Evolutionary conservation across 2,888 invertebrate species (phyloP).

Genomic region (Druceiella hillmani): DNA sequence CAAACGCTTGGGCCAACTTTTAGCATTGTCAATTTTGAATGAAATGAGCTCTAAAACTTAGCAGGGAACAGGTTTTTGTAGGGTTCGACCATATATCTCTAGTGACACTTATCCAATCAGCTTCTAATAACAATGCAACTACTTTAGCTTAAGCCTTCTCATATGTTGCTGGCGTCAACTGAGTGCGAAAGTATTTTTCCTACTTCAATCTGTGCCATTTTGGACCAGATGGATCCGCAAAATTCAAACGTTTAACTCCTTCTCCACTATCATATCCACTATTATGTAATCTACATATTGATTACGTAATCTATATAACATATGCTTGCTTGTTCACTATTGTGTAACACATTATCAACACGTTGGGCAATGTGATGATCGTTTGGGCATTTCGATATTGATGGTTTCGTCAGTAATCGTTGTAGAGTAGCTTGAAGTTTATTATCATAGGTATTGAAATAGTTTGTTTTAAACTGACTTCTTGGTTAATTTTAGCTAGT

Average conservation of each 20-base stretch:
- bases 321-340: no score
- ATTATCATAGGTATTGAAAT: constrained; percentile 6
- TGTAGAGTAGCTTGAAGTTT: constrained; percentile 9
- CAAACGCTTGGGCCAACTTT: constrained; percentile 11
- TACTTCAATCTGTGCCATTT: constrained; percentile 12
- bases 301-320: no score
- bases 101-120: no score
- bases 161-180: constrained; percentile 10
- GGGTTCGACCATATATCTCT: constrained; percentile 16
- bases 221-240: constrained; percentile 12
- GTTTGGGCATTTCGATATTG: constrained; percentile 9
- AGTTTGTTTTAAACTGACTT: constrained; percentile 6
- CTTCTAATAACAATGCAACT: constrained; percentile 6
- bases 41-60: constrained; percentile 16
- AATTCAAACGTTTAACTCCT: constrained; percentile 14
- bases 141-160: constrained; percentile 13
- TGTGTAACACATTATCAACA: constrained; percentile 13
- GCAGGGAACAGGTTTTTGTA: constrained; percentile 16
- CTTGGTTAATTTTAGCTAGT: constrained; percentile 10
- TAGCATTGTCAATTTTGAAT: constrained; percentile 6
- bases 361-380: constrained; percentile 13
- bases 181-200: constrained; percentile 15
- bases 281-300: constrained; percentile 14
- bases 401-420: constrained; percentile 7
- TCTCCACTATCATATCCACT: constrained; percentile 13